Percentiles rank a stretch among this genome's conserved stretches.
These are phyloP conservation scores for Hirtodrosophila alboralis DNA, from an alignment of 2,888 invertebrate species.

Conservation along the genomic window DNA sequence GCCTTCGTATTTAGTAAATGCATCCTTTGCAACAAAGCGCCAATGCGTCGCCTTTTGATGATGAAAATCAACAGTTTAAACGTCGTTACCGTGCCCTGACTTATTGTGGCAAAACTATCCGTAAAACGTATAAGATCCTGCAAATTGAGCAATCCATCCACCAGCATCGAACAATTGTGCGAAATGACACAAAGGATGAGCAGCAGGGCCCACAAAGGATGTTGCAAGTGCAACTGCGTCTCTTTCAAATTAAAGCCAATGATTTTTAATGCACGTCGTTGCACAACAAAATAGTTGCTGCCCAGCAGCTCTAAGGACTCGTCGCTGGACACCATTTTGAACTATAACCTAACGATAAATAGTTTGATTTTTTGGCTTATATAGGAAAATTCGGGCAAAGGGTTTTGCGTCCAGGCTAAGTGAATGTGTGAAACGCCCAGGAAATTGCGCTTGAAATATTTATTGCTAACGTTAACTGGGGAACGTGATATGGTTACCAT, in stretches of 20 bases:
- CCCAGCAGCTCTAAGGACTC: constrained; percentile 17
- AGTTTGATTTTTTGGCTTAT: constrained; percentile 3
- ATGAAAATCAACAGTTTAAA: constrained; percentile 41
- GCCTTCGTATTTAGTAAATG: constrained; percentile 29
- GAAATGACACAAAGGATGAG: constrained; percentile 16
- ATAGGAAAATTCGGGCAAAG: background rate
- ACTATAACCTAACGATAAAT: background rate
- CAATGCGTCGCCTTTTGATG: constrained; percentile 23
- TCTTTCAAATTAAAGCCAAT: constrained; percentile 34
- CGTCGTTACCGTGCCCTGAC: constrained; percentile 34
- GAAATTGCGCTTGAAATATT: constrained; percentile 76
- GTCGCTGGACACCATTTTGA: too few species aligned
- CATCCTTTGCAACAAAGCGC: constrained; percentile 22
- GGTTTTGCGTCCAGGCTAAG: constrained; percentile 35
- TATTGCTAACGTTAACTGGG: constrained; percentile 63
- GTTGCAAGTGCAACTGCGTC: constrained; percentile 7
- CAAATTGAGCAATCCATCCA: constrained; percentile 25
- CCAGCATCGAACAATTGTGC: constrained; percentile 37
- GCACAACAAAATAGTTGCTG: constrained; percentile 41
- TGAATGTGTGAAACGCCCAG: constrained; percentile 65
- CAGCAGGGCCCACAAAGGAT: constrained; percentile 34
- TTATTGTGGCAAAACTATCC: constrained; percentile 29
- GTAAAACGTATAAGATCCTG: constrained; percentile 33
- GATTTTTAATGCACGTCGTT: constrained; percentile 33
- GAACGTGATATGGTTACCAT: constrained; percentile 70